Evolutionary conservation across 2,797 vertebrate species (phyloP).

Genomic region (Coregonus suidteri): DNA sequence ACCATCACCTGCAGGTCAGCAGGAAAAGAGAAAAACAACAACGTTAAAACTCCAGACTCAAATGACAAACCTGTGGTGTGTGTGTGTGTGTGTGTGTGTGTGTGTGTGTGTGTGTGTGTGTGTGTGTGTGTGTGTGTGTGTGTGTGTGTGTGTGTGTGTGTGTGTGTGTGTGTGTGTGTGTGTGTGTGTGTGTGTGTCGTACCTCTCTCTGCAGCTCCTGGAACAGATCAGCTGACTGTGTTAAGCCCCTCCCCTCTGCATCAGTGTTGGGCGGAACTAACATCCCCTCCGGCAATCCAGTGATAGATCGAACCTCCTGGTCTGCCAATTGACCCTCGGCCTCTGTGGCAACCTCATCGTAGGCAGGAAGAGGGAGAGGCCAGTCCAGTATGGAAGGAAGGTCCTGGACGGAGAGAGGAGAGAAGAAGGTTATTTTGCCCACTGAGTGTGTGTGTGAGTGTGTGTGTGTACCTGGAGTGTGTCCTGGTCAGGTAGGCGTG

Average conservation of each 20-base stretch:
- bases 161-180: conserved; percentile 10
- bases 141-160: not conserved
- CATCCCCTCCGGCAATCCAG: conserved; percentile 52
- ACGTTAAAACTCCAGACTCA: not conserved
- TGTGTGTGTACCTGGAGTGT: conserved; percentile 77
- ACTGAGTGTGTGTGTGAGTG: not conserved
- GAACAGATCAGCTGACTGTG: conserved; percentile 91
- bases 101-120: conserved; percentile 5
- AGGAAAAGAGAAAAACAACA: not conserved
- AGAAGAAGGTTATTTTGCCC: not conserved
- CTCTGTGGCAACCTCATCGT: conserved; percentile 85
- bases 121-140: conserved; percentile 4
- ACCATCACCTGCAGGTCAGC: conserved; percentile 80
- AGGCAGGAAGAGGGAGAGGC: conserved; percentile 87
- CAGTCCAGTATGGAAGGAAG: conserved; percentile 88
- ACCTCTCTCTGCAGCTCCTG: conserved; percentile 92
- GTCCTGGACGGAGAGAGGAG: conserved; percentile 59
- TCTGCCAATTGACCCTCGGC: conserved; percentile 86
- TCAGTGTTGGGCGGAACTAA: not conserved
- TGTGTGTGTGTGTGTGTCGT: not conserved
- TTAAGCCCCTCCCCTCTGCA: conserved; percentile 54
- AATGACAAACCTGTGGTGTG: not conserved
- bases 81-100: conserved; percentile 10
- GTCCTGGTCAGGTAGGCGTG: conserved; percentile 80
- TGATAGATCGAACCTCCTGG: conserved; percentile 90